phyloP scores from a whole-genome alignment of 37 sponge, comb jelly and placozoan genomes.

The Agelas oroides region DNA sequence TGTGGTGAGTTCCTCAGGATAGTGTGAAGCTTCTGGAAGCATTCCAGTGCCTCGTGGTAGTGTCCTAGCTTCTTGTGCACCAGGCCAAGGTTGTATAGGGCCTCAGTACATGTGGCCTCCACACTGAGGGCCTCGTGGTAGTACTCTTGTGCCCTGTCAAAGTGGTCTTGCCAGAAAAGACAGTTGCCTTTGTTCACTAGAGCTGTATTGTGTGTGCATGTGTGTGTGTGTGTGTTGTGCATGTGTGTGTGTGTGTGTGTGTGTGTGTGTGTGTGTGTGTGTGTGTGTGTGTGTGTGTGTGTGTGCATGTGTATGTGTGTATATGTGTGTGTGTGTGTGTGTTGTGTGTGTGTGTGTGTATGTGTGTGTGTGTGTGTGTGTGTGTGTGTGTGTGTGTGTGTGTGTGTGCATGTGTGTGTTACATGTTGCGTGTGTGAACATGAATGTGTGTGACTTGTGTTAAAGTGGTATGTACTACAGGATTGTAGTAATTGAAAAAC shows the following conservation, averaged over 20 bases:
- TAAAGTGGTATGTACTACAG: no score
- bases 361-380: no score
- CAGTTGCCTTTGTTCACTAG: slow-evolving; percentile 96
- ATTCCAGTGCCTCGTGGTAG: slow-evolving; percentile 72
- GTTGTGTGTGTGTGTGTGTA: no score
- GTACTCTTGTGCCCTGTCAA: slow-evolving; percentile 80
- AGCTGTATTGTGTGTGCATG: slow-evolving; percentile 51
- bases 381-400: no score
- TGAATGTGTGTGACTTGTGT: no score
- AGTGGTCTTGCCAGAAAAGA: slow-evolving; percentile 63
- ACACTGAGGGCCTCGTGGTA: slow-evolving; percentile 93
- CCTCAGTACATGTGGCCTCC: slow-evolving; percentile 91
- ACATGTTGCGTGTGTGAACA: no score
- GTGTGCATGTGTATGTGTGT: background rate
- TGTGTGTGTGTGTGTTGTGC: background rate
- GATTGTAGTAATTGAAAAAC: no score
- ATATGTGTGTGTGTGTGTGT: slow-evolving; percentile 1
- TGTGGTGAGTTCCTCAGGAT: slow-evolving; percentile 77
- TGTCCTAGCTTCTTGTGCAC: slow-evolving; percentile 78
- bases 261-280: background rate
- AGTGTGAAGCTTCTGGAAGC: slow-evolving; percentile 90
- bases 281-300: background rate
- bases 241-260: slow-evolving; percentile 2
- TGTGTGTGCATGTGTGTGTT: no score
- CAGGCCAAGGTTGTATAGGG: slow-evolving; percentile 92